Conservation (phyloP, 2,113 vertebrate species). For the Gallinago undulata region DNA sequence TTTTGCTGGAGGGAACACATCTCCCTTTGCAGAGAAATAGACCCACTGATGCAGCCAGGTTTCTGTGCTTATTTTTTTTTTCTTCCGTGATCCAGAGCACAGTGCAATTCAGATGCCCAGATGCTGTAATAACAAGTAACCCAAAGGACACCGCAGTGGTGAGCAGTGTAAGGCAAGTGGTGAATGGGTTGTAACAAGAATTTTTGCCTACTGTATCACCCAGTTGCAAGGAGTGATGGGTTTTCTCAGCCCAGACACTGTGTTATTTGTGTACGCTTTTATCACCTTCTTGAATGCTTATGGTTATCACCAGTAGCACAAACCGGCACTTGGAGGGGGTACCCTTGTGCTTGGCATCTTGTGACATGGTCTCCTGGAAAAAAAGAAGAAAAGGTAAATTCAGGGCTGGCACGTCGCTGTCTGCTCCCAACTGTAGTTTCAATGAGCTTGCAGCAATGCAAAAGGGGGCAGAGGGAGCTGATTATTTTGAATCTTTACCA, state of each 20-base stretch:
- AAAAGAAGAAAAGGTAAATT: not conserved
- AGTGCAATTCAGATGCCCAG: not conserved
- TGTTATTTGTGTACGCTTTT: not conserved
- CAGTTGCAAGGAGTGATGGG: not conserved
- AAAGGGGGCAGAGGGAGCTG: not conserved
- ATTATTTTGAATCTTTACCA: not conserved
- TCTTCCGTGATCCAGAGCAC: not conserved
- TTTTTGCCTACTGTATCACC: not conserved
- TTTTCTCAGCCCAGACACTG: not conserved
- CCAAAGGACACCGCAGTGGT: not conserved
- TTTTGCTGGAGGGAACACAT: not conserved
- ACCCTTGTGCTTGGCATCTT: not conserved
- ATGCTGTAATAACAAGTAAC: not conserved
- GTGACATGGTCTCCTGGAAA: accelerated
- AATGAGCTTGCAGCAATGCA: not conserved
- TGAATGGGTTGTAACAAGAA: not conserved
- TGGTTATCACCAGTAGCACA: not conserved
- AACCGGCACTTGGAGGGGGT: not conserved
- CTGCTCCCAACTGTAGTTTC: not conserved
- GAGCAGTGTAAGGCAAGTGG: not conserved
- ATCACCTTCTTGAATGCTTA: not conserved
- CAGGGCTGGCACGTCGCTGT: accelerated
- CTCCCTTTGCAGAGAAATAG: slow-evolving; percentile 14
- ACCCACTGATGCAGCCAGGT: not conserved
- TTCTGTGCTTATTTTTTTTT: not conserved